phyloP scores from a whole-genome alignment of 2,113 vertebrate genomes.

The Chelonoidis abingdonii region DNA sequence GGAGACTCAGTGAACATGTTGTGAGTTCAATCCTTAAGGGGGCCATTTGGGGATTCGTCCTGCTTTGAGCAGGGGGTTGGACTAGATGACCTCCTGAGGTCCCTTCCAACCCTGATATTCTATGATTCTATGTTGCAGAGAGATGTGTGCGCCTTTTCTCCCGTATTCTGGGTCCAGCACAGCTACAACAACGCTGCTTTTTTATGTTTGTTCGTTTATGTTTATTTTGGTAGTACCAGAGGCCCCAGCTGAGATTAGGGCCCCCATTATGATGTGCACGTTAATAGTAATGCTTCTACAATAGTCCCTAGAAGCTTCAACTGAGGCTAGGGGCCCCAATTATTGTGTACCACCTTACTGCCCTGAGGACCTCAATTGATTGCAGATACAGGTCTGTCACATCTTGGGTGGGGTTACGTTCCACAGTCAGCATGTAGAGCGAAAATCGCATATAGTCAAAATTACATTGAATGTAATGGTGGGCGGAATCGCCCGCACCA shows the following conservation, averaged over 20 bases:
- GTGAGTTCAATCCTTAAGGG: too few species aligned
- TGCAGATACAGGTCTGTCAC: neutral
- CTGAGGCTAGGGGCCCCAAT: neutral
- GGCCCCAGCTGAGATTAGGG: neutral
- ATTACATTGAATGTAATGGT: too few species aligned
- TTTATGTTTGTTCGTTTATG: neutral
- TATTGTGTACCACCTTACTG: neutral
- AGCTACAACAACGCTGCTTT: neutral
- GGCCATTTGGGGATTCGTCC: too few species aligned
- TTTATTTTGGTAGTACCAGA: neutral
- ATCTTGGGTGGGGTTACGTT: too few species aligned
- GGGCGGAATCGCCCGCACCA: too few species aligned
- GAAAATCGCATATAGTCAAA: too few species aligned
- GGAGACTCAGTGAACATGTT: neutral
- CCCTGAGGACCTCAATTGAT: neutral
- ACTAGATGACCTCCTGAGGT: too few species aligned
- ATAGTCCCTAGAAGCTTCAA: neutral
- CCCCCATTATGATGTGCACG: neutral
- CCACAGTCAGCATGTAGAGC: too few species aligned
- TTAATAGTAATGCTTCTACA: neutral
- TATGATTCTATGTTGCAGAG: too few species aligned
- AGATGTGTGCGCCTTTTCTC: neutral
- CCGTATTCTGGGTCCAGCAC: neutral
- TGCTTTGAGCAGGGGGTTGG: too few species aligned
- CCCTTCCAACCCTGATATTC: too few species aligned